Percentiles rank a stretch among this genome's conserved stretches.
These are phyloP conservation scores for Abramis brama DNA, from an alignment of 2,113 vertebrate genomes.

Conservation along the genomic window DNA sequence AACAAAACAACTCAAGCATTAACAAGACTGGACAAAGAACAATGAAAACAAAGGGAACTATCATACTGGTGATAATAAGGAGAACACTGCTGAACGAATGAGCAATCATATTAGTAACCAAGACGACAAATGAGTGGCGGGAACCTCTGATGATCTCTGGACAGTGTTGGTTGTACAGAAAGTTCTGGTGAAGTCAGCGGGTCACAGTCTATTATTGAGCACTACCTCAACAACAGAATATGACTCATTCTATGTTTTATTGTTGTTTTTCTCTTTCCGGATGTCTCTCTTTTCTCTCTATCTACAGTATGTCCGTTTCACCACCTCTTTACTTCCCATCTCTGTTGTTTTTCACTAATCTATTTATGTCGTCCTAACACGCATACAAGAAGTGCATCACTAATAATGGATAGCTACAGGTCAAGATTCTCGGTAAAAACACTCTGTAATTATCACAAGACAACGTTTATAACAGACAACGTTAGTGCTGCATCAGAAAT, in stretches of 20 bases:
- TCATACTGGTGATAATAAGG: too few relatives aligned
- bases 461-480: not conserved
- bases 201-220: too few relatives aligned
- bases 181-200: conserved; percentile 19
- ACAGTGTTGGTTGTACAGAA: not conserved
- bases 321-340: not conserved
- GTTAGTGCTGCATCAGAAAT: not conserved
- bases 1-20: too few relatives aligned
- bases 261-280: not conserved
- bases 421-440: not conserved
- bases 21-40: too few relatives aligned
- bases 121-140: too few relatives aligned
- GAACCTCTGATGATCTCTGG: not conserved
- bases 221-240: not conserved
- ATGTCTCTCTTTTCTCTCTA: not conserved
- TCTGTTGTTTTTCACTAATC: not conserved
- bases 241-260: conserved; percentile 21
- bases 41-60: too few relatives aligned
- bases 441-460: not conserved
- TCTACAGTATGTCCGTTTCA: not conserved
- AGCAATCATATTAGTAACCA: too few relatives aligned
- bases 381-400: not conserved
- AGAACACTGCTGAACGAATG: too few relatives aligned
- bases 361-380: not conserved
- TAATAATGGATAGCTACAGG: not conserved